These are phyloP conservation scores for Drosophila kanekoi DNA, from an alignment of 2,888 invertebrate genomes.

Conservation along the genomic window DNA sequence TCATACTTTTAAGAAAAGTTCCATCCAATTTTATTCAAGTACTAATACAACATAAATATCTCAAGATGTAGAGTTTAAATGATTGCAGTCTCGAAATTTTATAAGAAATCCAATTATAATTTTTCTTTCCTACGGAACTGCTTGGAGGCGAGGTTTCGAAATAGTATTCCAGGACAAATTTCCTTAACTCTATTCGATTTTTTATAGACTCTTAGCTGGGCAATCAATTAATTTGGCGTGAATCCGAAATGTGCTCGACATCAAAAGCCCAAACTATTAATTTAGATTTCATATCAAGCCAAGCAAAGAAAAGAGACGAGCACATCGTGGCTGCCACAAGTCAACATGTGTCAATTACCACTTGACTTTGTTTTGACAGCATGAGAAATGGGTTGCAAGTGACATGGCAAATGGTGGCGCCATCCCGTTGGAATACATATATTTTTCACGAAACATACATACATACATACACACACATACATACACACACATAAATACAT, in stretches of 20 bases:
- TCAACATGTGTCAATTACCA: slow-evolving; percentile 75
- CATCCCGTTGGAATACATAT: slow-evolving; percentile 7
- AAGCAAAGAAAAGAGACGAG: slow-evolving; percentile 5
- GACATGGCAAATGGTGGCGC: slow-evolving; percentile 7
- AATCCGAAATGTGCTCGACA: slow-evolving; percentile 4
- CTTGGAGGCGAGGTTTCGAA: too few relatives aligned
- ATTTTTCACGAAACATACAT: neutral
- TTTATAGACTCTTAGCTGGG: neutral
- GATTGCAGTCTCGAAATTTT: neutral
- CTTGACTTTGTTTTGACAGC: slow-evolving; percentile 70
- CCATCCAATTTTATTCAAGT: neutral
- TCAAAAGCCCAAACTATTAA: slow-evolving; percentile 30
- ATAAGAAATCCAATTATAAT: neutral
- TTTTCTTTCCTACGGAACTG: too few relatives aligned
- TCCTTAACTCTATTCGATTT: too few relatives aligned
- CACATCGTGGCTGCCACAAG: slow-evolving; percentile 39
- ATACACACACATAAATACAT: neutral
- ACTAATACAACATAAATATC: neutral
- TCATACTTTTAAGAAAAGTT: neutral
- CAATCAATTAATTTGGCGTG: slow-evolving; percentile 5
- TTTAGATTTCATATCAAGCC: slow-evolving; percentile 23
- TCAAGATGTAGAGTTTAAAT: neutral
- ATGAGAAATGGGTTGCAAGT: slow-evolving; percentile 59
- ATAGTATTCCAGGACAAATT: neutral
- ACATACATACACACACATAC: slow-evolving; percentile 1